Percentiles rank a stretch among this genome's conserved stretches.
Conservation (phyloP, 2,888 invertebrate genomes). For the Phaedon cochleariae region DNA sequence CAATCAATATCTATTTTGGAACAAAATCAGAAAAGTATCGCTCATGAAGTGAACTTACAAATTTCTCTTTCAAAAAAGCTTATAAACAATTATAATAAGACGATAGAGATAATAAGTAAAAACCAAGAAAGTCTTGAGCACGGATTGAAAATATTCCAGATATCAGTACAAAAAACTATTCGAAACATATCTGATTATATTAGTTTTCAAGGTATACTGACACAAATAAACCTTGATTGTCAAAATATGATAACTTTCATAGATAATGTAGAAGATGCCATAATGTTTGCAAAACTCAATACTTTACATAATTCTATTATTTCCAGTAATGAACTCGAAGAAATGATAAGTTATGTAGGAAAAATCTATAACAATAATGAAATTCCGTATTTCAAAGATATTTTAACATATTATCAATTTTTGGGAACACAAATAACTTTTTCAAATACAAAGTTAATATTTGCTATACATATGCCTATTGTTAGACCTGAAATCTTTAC, state of each 20-base stretch:
- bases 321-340: neutral
- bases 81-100: neutral
- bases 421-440: conserved; percentile 11
- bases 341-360: neutral
- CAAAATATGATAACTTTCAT: conserved; percentile 1
- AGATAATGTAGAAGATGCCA: neutral
- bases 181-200: neutral
- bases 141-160: neutral
- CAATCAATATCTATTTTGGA: conserved; percentile 13
- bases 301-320: neutral
- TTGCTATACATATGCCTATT: conserved; percentile 14
- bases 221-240: conserved; percentile 4
- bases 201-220: neutral
- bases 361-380: neutral
- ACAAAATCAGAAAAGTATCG: conserved; percentile 14
- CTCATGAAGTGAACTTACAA: neutral
- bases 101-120: neutral
- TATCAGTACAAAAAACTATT: too few species aligned
- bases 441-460: conserved; percentile 10
- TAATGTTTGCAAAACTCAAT: neutral
- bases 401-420: conserved; percentile 2
- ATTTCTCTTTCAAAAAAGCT: conserved; percentile 6
- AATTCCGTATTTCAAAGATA: neutral
- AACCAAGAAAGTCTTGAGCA: neutral
- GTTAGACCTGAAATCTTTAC: neutral